Base-by-base conservation (phyloP, 1,140 invertebrate genomes). In the Scaptomyza graminum region DNA sequence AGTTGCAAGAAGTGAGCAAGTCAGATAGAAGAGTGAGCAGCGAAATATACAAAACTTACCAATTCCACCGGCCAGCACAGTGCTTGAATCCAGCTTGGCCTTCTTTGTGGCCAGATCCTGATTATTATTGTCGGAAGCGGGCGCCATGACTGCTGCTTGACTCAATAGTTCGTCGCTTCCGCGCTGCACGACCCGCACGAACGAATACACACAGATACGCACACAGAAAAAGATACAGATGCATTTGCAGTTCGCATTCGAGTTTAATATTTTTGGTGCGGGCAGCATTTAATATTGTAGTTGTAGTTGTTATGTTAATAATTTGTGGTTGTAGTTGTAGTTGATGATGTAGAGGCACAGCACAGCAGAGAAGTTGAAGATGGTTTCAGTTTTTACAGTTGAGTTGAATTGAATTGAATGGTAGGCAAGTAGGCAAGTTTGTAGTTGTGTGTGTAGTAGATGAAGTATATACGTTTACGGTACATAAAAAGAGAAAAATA, bases 111-210 rank as follows among this genome's bases (percentile, higher is more conserved):
- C 96, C 74, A 94, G 94, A 93, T 96, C 95, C 92, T 96, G 95
- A 93, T 98, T 98, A 93, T 97, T 98, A 93, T 98, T 97, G 91
- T 97, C 96, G 59, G 96, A 94, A 92, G 96, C 96, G 85, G 97
- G 97, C 94, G 97, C 97, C 94, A 97, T 97, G 91, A 98, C 96
- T 93, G 96, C 96, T 92, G 96, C 96, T 94, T 97, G 96, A 92
- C 96, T 97, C 93, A 98, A 94, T 93, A 98, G 95, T 94, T 98
- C 97, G 94, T 98, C 97, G 92, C 97, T 97, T 93, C 97, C 97
- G 94, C 97, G 96, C 97, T 98, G 95, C 61, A 93, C 93, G 79
- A 16, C 34, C 51, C n/a, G 12, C 22, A 34, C 9, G 39, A 34
- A 34, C 9, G 39, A 34, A 31, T 57, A 52, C 13, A 60, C 28